Evolutionary conservation across 2,888 invertebrate genomes (phyloP), one percentile per base, ranked within the genome.

Genomic region (Pinctada fucata): DNA sequence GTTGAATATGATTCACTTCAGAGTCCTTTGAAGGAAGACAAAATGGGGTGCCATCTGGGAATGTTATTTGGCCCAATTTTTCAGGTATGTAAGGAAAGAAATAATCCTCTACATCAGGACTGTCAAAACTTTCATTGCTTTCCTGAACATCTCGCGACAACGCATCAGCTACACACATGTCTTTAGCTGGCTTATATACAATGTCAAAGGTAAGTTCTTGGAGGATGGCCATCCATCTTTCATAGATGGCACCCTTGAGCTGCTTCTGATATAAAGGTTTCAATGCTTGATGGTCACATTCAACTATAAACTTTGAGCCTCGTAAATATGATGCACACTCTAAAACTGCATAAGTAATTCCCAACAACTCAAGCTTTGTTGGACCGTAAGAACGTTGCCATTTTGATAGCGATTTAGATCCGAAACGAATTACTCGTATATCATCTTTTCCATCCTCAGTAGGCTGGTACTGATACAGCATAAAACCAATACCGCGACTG

Each of bases 201-300:
- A 83, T 78, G 3, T 81, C 76, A 65, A 76, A 64, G 65, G 80
- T 79, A 76, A 80, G 79, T 58, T 81, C 75, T 49, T 83, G 79
- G 10, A 83, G 68, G n/a, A 79, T 80, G 31, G 31, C 31, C 31
- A 31, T 31, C 31, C 31, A 31, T 31, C 31, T 31, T 31, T 31
- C 31, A 31, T 2, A 82, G 8, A 83, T 82, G 1, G 76, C 78
- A 16, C 67, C 67, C 67, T 51, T 48, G 1, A 74, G 48, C 51
- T 74, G 71, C 70, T 81, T 82, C 58, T 80, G 79, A 51, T 74
- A 79, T 58, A 75, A 16, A 3, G 76, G 72, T 45, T 79, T 75
- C 16, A 76, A 64, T 8, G 75, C 75, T 48, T 79, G 68, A 52
- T 75, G 72, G 45, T 79, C 79, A 48, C 79, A 79, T 48, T 79